Base-by-base conservation (phyloP, 2,888 invertebrate species). In the Agelastica alni region DNA sequence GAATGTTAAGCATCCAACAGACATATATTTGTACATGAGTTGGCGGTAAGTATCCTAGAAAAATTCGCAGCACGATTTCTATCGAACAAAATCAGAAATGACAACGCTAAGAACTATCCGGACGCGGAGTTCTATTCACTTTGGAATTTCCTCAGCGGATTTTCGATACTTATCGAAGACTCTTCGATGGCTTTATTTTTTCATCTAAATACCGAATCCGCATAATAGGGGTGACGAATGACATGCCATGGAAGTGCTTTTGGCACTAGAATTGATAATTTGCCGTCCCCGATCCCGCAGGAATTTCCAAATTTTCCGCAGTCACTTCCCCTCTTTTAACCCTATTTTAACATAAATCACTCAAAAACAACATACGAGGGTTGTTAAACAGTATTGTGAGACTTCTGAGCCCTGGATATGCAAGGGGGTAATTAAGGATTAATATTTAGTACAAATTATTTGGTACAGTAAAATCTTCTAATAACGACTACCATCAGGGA, bases 11-110 rank as follows among this genome's bases (percentile, higher is more conserved):
- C 37, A 37, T 37, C 36, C 14, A 14, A 47, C 26, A 12, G 34
- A 28, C 37, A 46, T 37, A 36, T 47, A 45, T 53, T 47, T 47
- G 46, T 53, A 53, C 32, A 46, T 37, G 53, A 41, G 20, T 16
- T 46, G 30, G 16, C 39, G 16, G 30, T 46, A 47, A 53, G 34
- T 47, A 39, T 28, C 14, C 18, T 39, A 36, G 17, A 41, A 32
- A 41, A 37, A 55, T 55, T 51, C 55, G 20, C 36, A 37, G 45
- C 55, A 51, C 55, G 55, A 51, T 12, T 55, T 37, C 45, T 41
- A 55, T 51, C 49, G 55, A 51, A 32, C 43, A 49, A 44, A 55
- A 55, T 55, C 54, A 55, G 16, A 44, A 26, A 54, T 28, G 37
- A 49, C 55, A 39, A 51, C 43, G 43, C 34, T 17, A n/a, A 4